Base-by-base conservation (phyloP, 2,888 invertebrate genomes). In the Patella ulyssiponensis region DNA sequence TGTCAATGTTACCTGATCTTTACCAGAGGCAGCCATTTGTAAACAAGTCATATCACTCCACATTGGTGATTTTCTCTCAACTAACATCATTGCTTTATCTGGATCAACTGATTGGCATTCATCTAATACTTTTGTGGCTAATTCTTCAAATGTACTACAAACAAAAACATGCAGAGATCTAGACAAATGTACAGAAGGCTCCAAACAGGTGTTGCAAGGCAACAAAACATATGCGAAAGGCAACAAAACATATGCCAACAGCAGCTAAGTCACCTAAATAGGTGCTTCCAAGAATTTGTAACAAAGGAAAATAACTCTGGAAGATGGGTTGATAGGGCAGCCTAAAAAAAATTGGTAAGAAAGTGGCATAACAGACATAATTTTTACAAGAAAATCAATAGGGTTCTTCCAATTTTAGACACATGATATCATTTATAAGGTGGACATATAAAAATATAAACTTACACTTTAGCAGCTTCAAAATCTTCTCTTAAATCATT, bases 1-100 rank as follows among this genome's bases (percentile, higher is more conserved):
- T 33, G 33, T 33, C 4, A 33, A 7, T 33, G 33, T 44, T 64
- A 89, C 88, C 86, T 86, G 86, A 77, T 90, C 88, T 9, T 85
- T 85, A 7, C 90, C 90, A 33, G 87, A 80, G 5, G 90, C 88
- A 51, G 92, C 92, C 80, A 92, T 85, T 79, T 92, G 89, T 73
- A 92, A 81, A 78, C 90, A 89, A 69, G 88, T 90, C 84, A 90
- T 82, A n/a, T 89, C 83, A 74, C 91, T 91, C 90, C 91, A 92
- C 23, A 84, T 85, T 1, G 86, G 85, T 56, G 90, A 89, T 69
- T 89, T 84, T 11, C 88, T 85, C 79, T 91, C 90, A 14, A 91
- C 86, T 79, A 92, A 84, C 84, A 89, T 87, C 83, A 89, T 87
- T 17, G 92, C 90, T 79, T 91, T 92, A 71, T 89, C 88, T 14